Evolutionary conservation across 2,113 vertebrate species (phyloP).

Genomic region (Ceratotherium simum): DNA sequence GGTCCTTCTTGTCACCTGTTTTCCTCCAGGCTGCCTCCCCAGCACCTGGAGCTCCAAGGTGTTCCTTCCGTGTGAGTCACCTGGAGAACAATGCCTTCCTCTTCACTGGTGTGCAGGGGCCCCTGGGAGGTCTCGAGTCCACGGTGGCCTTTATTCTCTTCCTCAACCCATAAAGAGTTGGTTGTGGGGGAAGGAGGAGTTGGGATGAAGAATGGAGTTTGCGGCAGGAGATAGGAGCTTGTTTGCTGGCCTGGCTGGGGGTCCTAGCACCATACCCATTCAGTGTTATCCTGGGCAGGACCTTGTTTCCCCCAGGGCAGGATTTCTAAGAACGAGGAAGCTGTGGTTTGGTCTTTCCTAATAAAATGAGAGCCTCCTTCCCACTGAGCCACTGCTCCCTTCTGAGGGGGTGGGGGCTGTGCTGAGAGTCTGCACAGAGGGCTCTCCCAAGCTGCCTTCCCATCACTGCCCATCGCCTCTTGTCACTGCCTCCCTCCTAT

Average conservation of each 20-base stretch:
- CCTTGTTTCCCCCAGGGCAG: neutral
- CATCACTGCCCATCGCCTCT: accelerated
- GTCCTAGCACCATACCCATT: accelerated
- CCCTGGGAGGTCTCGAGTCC: neutral
- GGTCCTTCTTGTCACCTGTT: neutral
- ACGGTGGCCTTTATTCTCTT: neutral
- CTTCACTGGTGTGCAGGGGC: accelerated
- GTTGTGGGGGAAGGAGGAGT: neutral
- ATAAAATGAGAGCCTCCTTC: neutral
- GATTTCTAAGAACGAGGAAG: neutral
- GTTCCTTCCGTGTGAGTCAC: neutral
- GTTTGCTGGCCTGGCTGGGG: neutral
- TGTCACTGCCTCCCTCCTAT: neutral
- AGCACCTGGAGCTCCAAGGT: neutral
- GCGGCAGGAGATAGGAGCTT: accelerated
- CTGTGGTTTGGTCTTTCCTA: neutral
- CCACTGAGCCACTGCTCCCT: accelerated
- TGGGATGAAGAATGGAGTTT: accelerated
- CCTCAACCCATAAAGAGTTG: neutral
- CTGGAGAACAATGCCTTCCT: neutral
- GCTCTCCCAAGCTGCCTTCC: neutral
- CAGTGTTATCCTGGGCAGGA: accelerated
- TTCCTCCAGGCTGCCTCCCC: neutral
- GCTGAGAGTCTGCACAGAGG: neutral
- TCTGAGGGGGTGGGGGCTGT: accelerated